phyloP scores from a whole-genome alignment of 2,888 invertebrate genomes.

The Automeris io region DNA sequence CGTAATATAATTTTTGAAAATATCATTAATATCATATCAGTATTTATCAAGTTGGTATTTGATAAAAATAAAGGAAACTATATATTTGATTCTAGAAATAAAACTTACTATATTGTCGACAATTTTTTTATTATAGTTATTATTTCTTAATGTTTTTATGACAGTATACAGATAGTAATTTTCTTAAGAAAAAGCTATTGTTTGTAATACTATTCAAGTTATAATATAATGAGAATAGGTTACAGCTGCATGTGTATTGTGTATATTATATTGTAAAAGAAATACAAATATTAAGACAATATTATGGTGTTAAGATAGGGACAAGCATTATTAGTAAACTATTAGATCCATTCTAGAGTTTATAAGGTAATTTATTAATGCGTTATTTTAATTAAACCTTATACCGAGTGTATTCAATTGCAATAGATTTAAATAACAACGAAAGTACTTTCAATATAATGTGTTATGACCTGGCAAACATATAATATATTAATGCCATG shows the following conservation, averaged over 20 bases:
- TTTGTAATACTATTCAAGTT: constrained; percentile 18
- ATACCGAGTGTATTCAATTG: no score
- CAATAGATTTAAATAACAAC: no score
- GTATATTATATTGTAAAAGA: constrained; percentile 29
- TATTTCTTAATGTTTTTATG: not conserved
- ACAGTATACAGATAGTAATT: not conserved
- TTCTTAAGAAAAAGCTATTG: not conserved
- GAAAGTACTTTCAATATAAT: no score
- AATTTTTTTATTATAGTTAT: not conserved
- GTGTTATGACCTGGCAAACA: no score
- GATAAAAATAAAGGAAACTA: not conserved
- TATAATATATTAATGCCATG: no score
- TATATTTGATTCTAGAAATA: not conserved
- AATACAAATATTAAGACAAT: constrained; percentile 52
- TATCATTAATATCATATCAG: constrained; percentile 57
- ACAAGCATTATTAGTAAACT: constrained; percentile 36
- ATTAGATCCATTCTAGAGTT: not conserved
- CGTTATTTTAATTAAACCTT: no score
- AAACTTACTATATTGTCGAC: not conserved
- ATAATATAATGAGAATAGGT: constrained; percentile 11
- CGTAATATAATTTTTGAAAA: constrained; percentile 17
- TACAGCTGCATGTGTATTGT: not conserved
- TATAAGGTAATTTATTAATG: constrained; percentile 1
- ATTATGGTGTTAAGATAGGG: constrained; percentile 43
- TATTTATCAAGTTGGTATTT: constrained; percentile 3